These are phyloP conservation scores for Listronotus bonariensis DNA, from an alignment of 1,140 invertebrate species.

Conservation along the genomic window DNA sequence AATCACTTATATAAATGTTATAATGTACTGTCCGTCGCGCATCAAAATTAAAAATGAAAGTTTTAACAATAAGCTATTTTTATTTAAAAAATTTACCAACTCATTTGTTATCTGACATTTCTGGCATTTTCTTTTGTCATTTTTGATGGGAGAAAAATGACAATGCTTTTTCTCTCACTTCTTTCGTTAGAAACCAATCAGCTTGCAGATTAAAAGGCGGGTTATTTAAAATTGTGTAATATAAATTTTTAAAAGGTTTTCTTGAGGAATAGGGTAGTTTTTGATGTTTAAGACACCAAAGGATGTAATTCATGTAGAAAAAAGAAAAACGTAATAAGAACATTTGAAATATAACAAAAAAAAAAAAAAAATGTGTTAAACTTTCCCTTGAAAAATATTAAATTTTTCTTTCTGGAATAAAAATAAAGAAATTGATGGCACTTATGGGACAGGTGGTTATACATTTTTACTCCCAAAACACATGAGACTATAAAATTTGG, in stretches of 20 bases:
- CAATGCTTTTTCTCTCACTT: constrained; percentile 3
- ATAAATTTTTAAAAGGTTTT: too few relatives aligned
- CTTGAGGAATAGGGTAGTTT: too few relatives aligned
- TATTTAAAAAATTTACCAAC: constrained; percentile 26
- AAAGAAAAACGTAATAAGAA: too few relatives aligned
- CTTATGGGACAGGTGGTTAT: too few relatives aligned
- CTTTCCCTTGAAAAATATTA: too few relatives aligned
- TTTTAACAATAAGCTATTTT: constrained; percentile 21
- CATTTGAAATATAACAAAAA: constrained; percentile 6
- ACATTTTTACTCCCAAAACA: too few relatives aligned
- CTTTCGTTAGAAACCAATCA: neutral
- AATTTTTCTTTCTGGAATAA: neutral
- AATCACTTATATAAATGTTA: neutral
- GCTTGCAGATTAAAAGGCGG: neutral
- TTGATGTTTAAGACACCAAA: too few relatives aligned
- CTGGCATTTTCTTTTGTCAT: constrained; percentile 1
- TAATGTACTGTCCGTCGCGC: neutral
- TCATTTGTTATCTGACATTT: constrained; percentile 5
- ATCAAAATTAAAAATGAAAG: constrained; percentile 14
- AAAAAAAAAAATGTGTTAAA: neutral
- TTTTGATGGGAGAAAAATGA: constrained; percentile 7
- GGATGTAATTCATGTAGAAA: too few relatives aligned
- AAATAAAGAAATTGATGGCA: too few relatives aligned
- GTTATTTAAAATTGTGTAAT: neutral
- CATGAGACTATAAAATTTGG: too few relatives aligned